Conservation (phyloP, 1,140 invertebrate genomes). For the Drosophila navojoa region DNA sequence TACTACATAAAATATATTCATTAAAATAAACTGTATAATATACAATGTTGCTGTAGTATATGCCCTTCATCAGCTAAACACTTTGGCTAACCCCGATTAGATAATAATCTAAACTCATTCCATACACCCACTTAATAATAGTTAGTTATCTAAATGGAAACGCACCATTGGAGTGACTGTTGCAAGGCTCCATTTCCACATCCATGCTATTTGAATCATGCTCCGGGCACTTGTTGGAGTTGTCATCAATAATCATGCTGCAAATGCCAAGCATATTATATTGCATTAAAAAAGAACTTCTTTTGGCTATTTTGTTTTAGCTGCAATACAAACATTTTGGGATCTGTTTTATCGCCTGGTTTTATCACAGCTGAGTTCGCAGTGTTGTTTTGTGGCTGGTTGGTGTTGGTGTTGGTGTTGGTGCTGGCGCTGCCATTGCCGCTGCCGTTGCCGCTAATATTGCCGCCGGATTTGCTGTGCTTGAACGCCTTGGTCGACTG, state of each 20-base stretch:
- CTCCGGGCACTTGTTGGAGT: constrained; percentile 72
- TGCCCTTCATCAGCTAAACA: no score
- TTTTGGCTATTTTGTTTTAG: no score
- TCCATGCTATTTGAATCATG: constrained; percentile 78
- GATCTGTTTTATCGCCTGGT: constrained; percentile 69
- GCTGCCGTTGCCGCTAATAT: constrained; percentile 41
- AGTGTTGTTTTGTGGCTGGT: constrained; percentile 70
- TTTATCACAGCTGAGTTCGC: constrained; percentile 85
- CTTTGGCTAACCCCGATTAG: no score
- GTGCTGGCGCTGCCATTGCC: constrained; percentile 40
- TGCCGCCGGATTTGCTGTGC: constrained; percentile 83
- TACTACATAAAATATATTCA: no score
- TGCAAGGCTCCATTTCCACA: constrained; percentile 82
- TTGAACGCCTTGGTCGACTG: constrained; percentile 89
- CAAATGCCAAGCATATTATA: neutral
- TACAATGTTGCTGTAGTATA: no score
- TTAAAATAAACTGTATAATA: no score
- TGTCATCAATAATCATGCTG: constrained; percentile 73
- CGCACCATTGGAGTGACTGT: constrained; percentile 79
- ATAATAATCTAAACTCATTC: neutral
- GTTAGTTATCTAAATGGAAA: constrained; percentile 11
- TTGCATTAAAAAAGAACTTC: no score
- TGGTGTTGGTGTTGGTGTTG: constrained; percentile 19
- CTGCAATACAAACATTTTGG: constrained; percentile 46
- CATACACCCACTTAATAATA: neutral